A percentile compares a stretch with the other conserved stretches of the same genome.
phyloP scores from a whole-genome alignment of 92 coral and sea anemone species.

The Ricordea florida region DNA sequence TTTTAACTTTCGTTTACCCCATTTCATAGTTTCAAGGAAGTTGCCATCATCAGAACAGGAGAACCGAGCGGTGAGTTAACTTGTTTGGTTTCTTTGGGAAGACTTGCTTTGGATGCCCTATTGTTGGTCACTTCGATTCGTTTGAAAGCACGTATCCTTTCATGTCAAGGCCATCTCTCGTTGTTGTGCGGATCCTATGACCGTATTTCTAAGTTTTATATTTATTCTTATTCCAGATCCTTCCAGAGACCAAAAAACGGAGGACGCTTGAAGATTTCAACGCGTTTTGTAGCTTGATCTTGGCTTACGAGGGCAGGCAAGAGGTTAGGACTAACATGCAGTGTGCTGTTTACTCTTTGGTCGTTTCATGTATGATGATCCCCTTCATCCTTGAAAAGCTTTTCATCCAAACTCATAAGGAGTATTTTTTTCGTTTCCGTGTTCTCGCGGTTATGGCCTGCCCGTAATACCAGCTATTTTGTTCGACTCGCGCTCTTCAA shows the following conservation, averaged over 20 bases:
- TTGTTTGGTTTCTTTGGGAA: conserved; percentile 34
- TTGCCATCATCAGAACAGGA: conserved; percentile 49
- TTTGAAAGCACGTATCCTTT: too few species aligned
- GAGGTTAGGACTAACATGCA: conserved; percentile 67
- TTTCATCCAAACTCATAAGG: too few species aligned
- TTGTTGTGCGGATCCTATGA: too few species aligned
- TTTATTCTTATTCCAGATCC: conserved; percentile 57
- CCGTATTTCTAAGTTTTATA: not conserved
- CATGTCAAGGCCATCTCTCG: too few species aligned
- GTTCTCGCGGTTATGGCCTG: too few species aligned
- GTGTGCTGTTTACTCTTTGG: not conserved
- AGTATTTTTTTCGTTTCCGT: too few species aligned
- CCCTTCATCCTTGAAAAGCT: too few species aligned
- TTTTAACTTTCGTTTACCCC: not conserved
- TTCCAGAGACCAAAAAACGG: conserved; percentile 88
- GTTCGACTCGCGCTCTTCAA: too few species aligned
- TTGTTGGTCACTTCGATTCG: conserved; percentile 28
- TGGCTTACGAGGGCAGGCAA: conserved; percentile 98
- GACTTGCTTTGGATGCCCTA: conserved; percentile 41
- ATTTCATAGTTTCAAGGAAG: conserved; percentile 66
- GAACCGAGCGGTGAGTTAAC: conserved; percentile 40
- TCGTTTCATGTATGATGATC: too few species aligned
- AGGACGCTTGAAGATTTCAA: conserved; percentile 96
- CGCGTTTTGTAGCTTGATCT: conserved; percentile 96
- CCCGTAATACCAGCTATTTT: too few species aligned